These are phyloP conservation scores for Vanacampus margaritifer DNA, from an alignment of 2,113 vertebrate genomes.

Conservation along the genomic window DNA sequence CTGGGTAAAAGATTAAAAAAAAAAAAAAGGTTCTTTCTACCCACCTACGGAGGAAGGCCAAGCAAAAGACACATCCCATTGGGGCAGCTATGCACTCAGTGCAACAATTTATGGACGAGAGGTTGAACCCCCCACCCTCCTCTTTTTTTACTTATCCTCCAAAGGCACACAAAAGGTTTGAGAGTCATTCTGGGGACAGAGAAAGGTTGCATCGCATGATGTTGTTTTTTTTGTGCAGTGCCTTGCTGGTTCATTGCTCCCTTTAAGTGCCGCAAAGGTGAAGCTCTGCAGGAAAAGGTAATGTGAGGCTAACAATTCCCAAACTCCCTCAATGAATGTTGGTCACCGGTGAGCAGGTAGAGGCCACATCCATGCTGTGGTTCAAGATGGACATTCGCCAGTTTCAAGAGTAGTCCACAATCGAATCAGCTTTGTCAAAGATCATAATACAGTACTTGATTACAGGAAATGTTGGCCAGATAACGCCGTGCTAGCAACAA, in stretches of 20 bases:
- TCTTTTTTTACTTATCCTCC: conserved; percentile 6
- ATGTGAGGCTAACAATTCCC: conserved; percentile 23
- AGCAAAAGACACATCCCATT: conserved; percentile 5
- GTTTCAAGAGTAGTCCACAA: not conserved
- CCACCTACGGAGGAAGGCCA: not conserved
- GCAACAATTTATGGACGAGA: conserved; percentile 37
- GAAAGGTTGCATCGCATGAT: conserved; percentile 27
- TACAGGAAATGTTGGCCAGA: too few relatives aligned
- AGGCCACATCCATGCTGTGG: not conserved
- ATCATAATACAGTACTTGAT: too few relatives aligned
- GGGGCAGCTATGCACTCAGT: conserved; percentile 6
- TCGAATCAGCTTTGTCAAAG: not conserved
- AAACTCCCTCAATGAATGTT: conserved; percentile 22
- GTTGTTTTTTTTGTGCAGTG: conserved; percentile 29
- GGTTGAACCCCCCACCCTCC: conserved; percentile 19
- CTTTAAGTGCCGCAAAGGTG: conserved; percentile 27
- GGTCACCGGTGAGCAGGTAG: conserved; percentile 24
- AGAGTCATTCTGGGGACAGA: conserved; percentile 27
- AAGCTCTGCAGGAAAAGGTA: conserved; percentile 29
- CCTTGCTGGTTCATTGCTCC: conserved; percentile 25
- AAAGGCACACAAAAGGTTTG: conserved; percentile 25
- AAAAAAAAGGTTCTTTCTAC: conserved; percentile 2
- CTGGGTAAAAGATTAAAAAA: conserved; percentile 14
- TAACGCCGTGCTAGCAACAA: too few relatives aligned
- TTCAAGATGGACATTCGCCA: not conserved